Evolutionary conservation across 2,113 vertebrate species (phyloP).

Genomic region (Lagopus muta): DNA sequence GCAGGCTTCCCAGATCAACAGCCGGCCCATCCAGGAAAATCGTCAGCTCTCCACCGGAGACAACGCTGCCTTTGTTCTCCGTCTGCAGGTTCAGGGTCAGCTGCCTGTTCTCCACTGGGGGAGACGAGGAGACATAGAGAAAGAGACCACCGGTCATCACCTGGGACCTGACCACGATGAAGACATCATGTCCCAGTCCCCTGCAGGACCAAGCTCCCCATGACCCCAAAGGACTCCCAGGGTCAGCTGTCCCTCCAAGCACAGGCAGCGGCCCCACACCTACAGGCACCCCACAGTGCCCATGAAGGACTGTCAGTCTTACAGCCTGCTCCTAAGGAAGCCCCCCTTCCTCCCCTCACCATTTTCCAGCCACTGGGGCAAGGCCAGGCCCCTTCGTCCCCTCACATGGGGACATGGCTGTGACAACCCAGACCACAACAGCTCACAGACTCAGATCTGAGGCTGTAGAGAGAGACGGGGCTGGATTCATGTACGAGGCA

Average conservation of each 20-base stretch:
- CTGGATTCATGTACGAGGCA: accelerated
- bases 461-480: not conserved
- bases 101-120: slow-evolving; percentile 94
- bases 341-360: not conserved
- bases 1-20: slow-evolving; percentile 92
- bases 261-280: no score
- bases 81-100: slow-evolving; percentile 94
- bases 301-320: accelerated
- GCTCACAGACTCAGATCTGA: not conserved
- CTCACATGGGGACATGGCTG: accelerated
- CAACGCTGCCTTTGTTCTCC: slow-evolving; percentile 95
- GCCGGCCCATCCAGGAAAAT: slow-evolving; percentile 93
- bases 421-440: accelerated
- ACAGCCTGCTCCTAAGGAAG: not conserved
- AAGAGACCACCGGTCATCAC: not conserved
- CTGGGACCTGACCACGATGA: accelerated
- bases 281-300: accelerated
- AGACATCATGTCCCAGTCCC: not conserved
- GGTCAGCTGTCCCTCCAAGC: accelerated
- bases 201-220: not conserved
- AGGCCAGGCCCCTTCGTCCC: accelerated
- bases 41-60: slow-evolving; percentile 92
- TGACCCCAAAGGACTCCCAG: accelerated
- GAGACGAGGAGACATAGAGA: not conserved
- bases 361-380: not conserved